These are phyloP conservation scores for Meiosimyza platycephala DNA, from an alignment of 2,888 invertebrate genomes.

Conservation along the genomic window DNA sequence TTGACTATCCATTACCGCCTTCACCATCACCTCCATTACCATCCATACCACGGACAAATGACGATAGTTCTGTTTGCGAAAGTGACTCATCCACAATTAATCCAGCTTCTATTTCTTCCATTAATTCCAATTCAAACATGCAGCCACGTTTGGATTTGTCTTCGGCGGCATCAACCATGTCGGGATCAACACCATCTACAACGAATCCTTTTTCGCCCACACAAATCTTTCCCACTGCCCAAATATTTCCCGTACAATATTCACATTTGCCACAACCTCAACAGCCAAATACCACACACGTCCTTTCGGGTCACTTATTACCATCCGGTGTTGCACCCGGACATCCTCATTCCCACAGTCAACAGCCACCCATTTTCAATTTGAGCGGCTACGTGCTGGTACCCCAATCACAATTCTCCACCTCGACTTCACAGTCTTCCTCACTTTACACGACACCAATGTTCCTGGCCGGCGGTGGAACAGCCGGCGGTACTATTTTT, in stretches of 20 bases:
- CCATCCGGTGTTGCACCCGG: background rate
- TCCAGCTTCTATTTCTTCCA: slow-evolving; percentile 43
- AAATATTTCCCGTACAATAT: slow-evolving; percentile 67
- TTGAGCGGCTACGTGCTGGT: slow-evolving; percentile 55
- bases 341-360: slow-evolving; percentile 18
- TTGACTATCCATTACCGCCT: slow-evolving; percentile 56
- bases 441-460: slow-evolving; percentile 45
- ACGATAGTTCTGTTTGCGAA: slow-evolving; percentile 43
- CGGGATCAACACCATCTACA: slow-evolving; percentile 47
- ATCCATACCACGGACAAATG: slow-evolving; percentile 36
- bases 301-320: slow-evolving; percentile 38
- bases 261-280: slow-evolving; percentile 65
- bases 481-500: slow-evolving; percentile 29
- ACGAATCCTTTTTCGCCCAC: slow-evolving; percentile 56
- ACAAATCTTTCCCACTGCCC: slow-evolving; percentile 66
- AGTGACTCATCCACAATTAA: slow-evolving; percentile 47
- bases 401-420: slow-evolving; percentile 47
- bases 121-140: slow-evolving; percentile 44
- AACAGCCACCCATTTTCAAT: slow-evolving; percentile 49
- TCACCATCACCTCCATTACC: slow-evolving; percentile 46
- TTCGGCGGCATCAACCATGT: slow-evolving; percentile 35
- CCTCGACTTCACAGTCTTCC: slow-evolving; percentile 42
- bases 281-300: slow-evolving; percentile 57
- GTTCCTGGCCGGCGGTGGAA: slow-evolving; percentile 40
- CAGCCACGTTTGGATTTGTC: slow-evolving; percentile 47